These are phyloP conservation scores for Reinhardtius hippoglossoides DNA, from an alignment of 2,113 vertebrate species.

Conservation along the genomic window DNA sequence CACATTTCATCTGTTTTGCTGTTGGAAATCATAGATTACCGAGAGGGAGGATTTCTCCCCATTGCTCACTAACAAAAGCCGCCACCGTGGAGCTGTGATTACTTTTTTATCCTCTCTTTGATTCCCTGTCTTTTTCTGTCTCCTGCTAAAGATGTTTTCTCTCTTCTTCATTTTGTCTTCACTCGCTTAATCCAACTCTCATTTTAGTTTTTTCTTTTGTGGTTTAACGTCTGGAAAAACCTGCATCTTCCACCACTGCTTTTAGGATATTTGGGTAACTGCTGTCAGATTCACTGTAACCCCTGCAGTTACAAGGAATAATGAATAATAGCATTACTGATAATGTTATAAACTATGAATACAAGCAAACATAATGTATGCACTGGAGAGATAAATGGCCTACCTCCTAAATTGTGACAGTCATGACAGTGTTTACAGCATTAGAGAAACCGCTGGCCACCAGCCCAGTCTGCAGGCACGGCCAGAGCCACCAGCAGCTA, in stretches of 20 bases:
- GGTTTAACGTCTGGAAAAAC: slow-evolving; percentile 7
- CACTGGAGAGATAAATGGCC: background rate
- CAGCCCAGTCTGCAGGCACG: slow-evolving; percentile 19
- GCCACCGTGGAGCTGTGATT: slow-evolving; percentile 45
- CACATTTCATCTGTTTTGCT: slow-evolving; percentile 55
- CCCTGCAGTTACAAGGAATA: background rate
- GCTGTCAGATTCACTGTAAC: slow-evolving; percentile 7
- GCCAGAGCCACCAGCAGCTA: slow-evolving; percentile 43
- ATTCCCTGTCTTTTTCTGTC: slow-evolving; percentile 21
- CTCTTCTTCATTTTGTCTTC: background rate
- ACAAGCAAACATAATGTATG: background rate
- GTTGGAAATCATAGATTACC: slow-evolving; percentile 51
- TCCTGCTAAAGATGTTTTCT: background rate
- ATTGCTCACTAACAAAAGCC: slow-evolving; percentile 44
- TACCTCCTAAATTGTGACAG: too few species aligned
- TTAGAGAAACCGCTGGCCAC: slow-evolving; percentile 24
- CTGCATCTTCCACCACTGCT: background rate
- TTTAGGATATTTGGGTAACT: background rate
- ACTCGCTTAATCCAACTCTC: background rate
- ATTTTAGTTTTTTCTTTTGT: background rate
- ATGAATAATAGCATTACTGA: background rate
- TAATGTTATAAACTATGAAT: background rate
- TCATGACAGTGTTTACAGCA: slow-evolving; percentile 8
- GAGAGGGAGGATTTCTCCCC: slow-evolving; percentile 17
- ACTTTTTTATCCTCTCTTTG: slow-evolving; percentile 30